Evolutionary conservation across 2,113 vertebrate species (phyloP).

Genomic region (Ceyx margarethae): DNA sequence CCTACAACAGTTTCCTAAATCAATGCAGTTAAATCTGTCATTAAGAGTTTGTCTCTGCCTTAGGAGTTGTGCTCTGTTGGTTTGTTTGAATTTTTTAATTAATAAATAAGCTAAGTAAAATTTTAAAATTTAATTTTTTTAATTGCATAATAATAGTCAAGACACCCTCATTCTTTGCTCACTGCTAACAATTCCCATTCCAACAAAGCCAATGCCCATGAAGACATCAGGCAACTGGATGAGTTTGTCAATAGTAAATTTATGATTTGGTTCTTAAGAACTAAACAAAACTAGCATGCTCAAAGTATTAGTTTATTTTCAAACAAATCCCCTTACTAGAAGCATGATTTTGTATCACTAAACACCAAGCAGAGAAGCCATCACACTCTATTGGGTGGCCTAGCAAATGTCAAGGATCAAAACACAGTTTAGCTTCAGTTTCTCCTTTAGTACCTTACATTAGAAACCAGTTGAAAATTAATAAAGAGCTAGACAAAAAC

Average conservation of each 20-base stretch:
- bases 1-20: not conserved
- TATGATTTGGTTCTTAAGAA: not conserved
- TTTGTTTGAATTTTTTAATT: not conserved
- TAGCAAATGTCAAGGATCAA: not conserved
- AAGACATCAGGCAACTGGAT: not conserved
- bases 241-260: not conserved
- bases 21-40: fast-evolving
- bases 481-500: not conserved
- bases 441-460: not conserved
- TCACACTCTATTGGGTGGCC: not conserved
- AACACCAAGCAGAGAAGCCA: not conserved
- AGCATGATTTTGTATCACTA: not conserved
- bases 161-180: not conserved
- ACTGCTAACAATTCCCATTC: not conserved
- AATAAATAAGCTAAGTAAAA: not conserved
- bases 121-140: not conserved
- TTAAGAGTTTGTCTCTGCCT: not conserved
- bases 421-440: not conserved
- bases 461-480: not conserved
- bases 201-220: not conserved
- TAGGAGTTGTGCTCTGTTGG: not conserved
- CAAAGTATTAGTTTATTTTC: not conserved
- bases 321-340: not conserved
- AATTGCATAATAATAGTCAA: not conserved
- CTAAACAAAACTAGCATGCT: not conserved